Evolutionary conservation across 1,140 invertebrate species (phyloP), one percentile per base, ranked within the genome.

Genomic region (Oreohelix idahoensis): DNA sequence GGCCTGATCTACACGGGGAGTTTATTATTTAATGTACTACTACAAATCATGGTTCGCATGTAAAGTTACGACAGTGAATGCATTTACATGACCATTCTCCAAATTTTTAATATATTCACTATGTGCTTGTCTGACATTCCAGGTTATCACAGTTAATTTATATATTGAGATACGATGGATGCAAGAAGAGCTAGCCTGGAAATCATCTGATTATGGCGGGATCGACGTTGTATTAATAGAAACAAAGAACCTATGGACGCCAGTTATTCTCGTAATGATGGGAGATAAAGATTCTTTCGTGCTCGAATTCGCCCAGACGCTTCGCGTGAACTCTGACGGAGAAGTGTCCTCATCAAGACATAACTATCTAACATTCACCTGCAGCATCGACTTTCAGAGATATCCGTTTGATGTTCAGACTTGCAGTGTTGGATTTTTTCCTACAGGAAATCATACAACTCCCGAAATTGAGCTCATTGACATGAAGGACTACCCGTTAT

Each of bases 341-440:
- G 26, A 80, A 45, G 29, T 85, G 38, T 92, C 89, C 88, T 90
- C 80, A 49, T 4, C 83, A 23, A 63, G 82, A 38, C 81, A 82
- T 83, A 39, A 76, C 53, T 69, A 38, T n/a, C 45, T 69, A 0
- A 63, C 75, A 26, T 81, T 89, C 96, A 84, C 97, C 92, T 98
- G 97, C 92, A 96, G 98, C 94, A 98, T 98, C 87, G 96, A 99
- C 93, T 92, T 96, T 69, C 91, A 92, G 26, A 91, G 94, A 23
- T 96, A 95, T 95, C 96, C 96, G 0, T 95, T 94, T 82, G 96
- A 96, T 89, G 91, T 91, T n/a, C 96, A 96, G 88, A 92, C 88
- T 0, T 96, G 96, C 87, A 88, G 87, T 4, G 86, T 96, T 4
- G 83, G 82, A 35, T 84, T 88, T 42, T 83, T 84, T n/a, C 86